Conservation (phyloP, 2,113 vertebrate genomes). For the Trichomycterus rosablanca region DNA sequence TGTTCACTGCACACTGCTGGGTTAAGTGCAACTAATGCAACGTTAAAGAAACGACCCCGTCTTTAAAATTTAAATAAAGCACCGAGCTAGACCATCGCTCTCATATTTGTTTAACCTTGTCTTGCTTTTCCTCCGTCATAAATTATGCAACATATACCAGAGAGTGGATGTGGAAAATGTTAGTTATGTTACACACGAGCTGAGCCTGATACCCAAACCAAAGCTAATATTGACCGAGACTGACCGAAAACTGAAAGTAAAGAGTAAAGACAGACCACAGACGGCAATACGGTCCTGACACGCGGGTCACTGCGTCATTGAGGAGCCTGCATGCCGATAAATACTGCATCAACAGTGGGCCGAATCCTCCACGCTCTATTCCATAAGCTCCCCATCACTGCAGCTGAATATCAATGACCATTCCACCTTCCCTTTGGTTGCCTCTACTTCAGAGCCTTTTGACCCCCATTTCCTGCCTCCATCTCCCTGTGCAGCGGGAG, state of each 20-base stretch:
- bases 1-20: background rate
- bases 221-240: slow-evolving; percentile 9
- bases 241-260: slow-evolving; percentile 6
- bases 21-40: no score
- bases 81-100: background rate
- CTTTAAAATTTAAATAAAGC: background rate
- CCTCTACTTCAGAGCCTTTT: slow-evolving; percentile 39
- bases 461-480: slow-evolving; percentile 45
- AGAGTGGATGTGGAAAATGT: background rate
- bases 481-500: slow-evolving; percentile 25
- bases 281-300: slow-evolving; percentile 29
- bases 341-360: slow-evolving; percentile 34
- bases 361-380: slow-evolving; percentile 20
- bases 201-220: background rate
- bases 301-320: slow-evolving; percentile 8
- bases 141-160: background rate
- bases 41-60: no score
- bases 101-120: background rate
- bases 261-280: background rate
- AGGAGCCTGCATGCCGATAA: slow-evolving; percentile 18
- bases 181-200: background rate
- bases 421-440: slow-evolving; percentile 26
- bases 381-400: slow-evolving; percentile 13
- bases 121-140: background rate
- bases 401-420: slow-evolving; percentile 44